phyloP scores from a whole-genome alignment of 2,888 invertebrate genomes.

The Chrysopilus asiliformis region DNA sequence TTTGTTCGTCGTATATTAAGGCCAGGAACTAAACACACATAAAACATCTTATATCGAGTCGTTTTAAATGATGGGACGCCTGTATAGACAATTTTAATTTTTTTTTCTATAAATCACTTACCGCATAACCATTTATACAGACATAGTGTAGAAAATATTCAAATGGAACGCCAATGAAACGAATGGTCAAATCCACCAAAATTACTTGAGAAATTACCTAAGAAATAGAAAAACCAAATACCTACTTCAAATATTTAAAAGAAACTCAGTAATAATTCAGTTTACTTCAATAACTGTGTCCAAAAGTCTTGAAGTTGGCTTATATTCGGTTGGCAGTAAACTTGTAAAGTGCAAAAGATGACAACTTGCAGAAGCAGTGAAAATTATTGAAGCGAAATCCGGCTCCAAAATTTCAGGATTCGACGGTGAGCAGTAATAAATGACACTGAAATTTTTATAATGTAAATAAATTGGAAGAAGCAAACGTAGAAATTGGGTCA shows the following conservation, averaged over 20 bases:
- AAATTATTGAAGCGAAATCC: constrained; percentile 7
- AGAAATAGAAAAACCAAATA: background rate
- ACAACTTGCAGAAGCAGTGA: constrained; percentile 7
- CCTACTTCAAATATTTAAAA: background rate
- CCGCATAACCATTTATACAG: constrained; percentile 9
- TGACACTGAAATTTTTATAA: constrained; percentile 6
- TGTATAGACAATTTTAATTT: background rate
- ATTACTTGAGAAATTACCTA: constrained; percentile 9
- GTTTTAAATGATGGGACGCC: background rate
- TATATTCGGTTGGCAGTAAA: constrained; percentile 6
- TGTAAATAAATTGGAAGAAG: constrained; percentile 5
- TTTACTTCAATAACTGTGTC: constrained; percentile 5
- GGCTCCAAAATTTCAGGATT: too few species aligned
- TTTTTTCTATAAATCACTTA: constrained; percentile 5
- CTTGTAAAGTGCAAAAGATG: constrained; percentile 3
- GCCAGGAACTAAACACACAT: too few species aligned
- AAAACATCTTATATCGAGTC: too few species aligned
- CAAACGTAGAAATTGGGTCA: constrained; percentile 5
- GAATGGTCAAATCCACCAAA: constrained; percentile 4
- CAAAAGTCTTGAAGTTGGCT: constrained; percentile 3
- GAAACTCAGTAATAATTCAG: background rate
- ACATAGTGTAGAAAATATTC: constrained; percentile 7
- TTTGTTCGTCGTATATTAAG: too few species aligned
- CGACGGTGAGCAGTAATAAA: too few species aligned
- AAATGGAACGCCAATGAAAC: constrained; percentile 4